Evolutionary conservation across 2,113 vertebrate genomes (phyloP).

Genomic region (Oenanthe melanoleuca): DNA sequence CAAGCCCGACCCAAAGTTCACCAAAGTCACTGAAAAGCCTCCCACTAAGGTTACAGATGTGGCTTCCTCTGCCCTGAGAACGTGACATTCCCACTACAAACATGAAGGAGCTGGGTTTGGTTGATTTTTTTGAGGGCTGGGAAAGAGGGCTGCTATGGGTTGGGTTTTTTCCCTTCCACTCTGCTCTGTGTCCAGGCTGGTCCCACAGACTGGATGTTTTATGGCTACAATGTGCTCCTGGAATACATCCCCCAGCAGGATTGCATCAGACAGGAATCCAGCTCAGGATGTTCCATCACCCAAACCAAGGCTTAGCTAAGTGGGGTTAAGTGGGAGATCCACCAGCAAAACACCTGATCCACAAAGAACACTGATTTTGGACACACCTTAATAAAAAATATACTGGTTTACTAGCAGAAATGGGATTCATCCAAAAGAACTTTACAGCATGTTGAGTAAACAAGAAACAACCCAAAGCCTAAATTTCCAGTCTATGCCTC

Average conservation of each 20-base stretch:
- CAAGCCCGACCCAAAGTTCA: neutral
- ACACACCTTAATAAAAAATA: neutral
- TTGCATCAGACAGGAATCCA: neutral
- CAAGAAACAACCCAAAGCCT: neutral
- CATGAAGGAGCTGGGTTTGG: neutral
- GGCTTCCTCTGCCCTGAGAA: neutral
- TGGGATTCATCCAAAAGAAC: neutral
- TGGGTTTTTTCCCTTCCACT: neutral
- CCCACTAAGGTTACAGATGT: neutral
- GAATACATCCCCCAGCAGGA: neutral
- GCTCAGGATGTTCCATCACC: neutral
- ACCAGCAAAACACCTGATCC: neutral
- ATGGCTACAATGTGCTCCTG: neutral
- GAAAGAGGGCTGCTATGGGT: neutral
- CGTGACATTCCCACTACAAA: neutral
- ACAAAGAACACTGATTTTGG: neutral
- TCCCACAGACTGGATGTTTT: neutral
- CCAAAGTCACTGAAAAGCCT: neutral
- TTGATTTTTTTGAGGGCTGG: neutral
- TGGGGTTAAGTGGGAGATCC: neutral
- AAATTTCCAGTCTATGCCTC: neutral
- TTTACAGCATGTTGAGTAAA: neutral
- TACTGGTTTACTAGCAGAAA: neutral
- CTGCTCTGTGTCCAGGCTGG: neutral
- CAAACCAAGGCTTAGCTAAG: neutral